phyloP scores from a whole-genome alignment of 2,113 vertebrate genomes.

The Typhlomys cinereus region DNA sequence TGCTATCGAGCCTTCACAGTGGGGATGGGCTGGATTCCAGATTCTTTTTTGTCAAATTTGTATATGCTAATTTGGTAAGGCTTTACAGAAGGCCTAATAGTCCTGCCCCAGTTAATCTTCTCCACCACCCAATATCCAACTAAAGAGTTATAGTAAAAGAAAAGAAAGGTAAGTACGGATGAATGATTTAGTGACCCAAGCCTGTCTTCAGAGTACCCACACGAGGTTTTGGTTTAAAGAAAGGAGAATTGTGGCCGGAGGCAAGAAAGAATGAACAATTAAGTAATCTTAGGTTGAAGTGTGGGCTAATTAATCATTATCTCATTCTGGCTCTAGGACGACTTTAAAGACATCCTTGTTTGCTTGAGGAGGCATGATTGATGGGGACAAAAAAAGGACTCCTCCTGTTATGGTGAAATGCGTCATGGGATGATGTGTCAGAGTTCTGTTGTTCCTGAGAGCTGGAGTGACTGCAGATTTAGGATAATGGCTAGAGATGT shows the following conservation, averaged over 20 bases:
- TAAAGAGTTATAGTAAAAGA: neutral
- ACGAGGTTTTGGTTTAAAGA: neutral
- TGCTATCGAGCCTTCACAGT: neutral
- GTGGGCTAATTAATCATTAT: neutral
- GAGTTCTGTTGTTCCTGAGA: too few relatives aligned
- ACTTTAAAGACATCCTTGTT: neutral
- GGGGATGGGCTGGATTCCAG: neutral
- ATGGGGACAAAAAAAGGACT: too few relatives aligned
- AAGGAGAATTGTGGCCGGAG: neutral
- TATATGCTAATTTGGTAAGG: too few relatives aligned
- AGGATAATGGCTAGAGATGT: too few relatives aligned
- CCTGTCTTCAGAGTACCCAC: too few relatives aligned
- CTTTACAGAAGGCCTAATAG: neutral
- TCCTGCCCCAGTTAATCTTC: neutral
- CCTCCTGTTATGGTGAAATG: too few relatives aligned
- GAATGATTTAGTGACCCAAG: neutral
- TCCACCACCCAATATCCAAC: neutral
- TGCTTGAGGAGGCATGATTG: too few relatives aligned
- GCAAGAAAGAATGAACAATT: neutral
- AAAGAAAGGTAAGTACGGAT: neutral
- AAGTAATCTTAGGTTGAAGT: neutral
- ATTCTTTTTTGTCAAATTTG: neutral
- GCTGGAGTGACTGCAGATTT: too few relatives aligned
- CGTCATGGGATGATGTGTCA: too few relatives aligned
- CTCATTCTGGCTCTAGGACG: neutral